Conservation (phyloP, 2,797 vertebrate species). For the Microctenopoma lineatum region DNA sequence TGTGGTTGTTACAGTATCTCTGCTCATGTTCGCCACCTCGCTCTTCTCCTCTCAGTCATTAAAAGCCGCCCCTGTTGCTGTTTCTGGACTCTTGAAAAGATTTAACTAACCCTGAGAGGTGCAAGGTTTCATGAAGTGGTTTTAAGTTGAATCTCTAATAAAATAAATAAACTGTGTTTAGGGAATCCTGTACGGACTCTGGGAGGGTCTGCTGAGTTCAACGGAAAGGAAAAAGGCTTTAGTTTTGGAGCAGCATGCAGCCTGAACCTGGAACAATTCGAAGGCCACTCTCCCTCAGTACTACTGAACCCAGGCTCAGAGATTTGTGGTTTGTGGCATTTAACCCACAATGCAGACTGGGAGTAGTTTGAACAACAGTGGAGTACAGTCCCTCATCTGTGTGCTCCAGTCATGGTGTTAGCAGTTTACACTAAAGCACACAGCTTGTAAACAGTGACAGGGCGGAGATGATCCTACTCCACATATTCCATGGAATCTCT, state of each 20-base stretch:
- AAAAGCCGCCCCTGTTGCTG: not conserved
- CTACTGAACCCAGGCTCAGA: slow-evolving; percentile 58
- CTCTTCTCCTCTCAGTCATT: not conserved
- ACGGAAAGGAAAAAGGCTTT: slow-evolving; percentile 58
- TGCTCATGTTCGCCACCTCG: slow-evolving; percentile 9
- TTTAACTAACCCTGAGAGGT: not conserved
- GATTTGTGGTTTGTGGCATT: slow-evolving; percentile 77
- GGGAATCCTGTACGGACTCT: slow-evolving; percentile 20
- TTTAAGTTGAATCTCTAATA: slow-evolving; percentile 18
- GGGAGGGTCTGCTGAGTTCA: slow-evolving; percentile 33
- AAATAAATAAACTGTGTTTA: slow-evolving; percentile 16
- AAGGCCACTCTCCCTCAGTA: slow-evolving; percentile 38
- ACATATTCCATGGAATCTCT: slow-evolving; percentile 37
- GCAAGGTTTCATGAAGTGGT: slow-evolving; percentile 9
- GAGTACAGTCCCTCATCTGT: slow-evolving; percentile 53
- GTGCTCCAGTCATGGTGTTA: slow-evolving; percentile 49
- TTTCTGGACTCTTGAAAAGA: slow-evolving; percentile 23
- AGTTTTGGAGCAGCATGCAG: slow-evolving; percentile 36
- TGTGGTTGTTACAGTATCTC: not conserved
- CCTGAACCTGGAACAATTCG: slow-evolving; percentile 55
- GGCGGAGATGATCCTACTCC: slow-evolving; percentile 44
- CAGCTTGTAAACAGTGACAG: slow-evolving; percentile 36
- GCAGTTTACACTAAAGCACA: slow-evolving; percentile 58
- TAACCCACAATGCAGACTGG: slow-evolving; percentile 68
- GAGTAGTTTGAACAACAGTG: slow-evolving; percentile 64